Base-by-base conservation (phyloP, 2,888 invertebrate genomes). In the Acleris emargana region DNA sequence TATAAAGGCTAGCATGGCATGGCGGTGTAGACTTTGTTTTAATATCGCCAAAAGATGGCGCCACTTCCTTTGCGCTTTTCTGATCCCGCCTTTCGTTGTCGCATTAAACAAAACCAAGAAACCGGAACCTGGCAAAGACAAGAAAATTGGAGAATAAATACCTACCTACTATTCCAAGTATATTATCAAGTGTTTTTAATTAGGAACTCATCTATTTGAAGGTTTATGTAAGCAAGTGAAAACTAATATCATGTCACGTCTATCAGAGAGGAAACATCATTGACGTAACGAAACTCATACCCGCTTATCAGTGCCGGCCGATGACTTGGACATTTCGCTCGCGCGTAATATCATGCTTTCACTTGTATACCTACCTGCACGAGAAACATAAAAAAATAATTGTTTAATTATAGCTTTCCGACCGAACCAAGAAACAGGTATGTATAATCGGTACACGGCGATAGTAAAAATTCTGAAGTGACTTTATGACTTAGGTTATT, bases 301-400 rank as follows among this genome's bases (percentile, higher is more conserved):
- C 45, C 20, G 54, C 54, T 42, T 53, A 42, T 54, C 54, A 54
- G 18, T 42, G 54, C 16, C 18, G 17, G 49, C 38, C 20, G 17
- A 49, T 32, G 16, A 18, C 47, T 20, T 28, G 32, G 32, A 53
- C 38, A 28, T 42, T 17, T 49, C 52, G 38, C 38, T 25, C 13
- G 25, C 58, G 13, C 22, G 43, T 25, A 28, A 47, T 58, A 49
- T 38, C 58, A 42, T 59, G 25, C 64, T 64, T 64, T 64, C 63
- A 53, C 64, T 53, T 25, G 47, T 53, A 63, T 63, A 42, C 38
- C 54, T 42, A 54, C 38, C 54, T 42, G 42, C 54, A 49, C 58
- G 25, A 42, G 53, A n/a, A 52, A 64, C 49, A 53, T 64, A 53
- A 58, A 58, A 58, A 62, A 58, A 64, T 52, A 58, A 64, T 58